Evolutionary conservation across 2,888 invertebrate genomes (phyloP).

Genomic region (Aphrophora alni): DNA sequence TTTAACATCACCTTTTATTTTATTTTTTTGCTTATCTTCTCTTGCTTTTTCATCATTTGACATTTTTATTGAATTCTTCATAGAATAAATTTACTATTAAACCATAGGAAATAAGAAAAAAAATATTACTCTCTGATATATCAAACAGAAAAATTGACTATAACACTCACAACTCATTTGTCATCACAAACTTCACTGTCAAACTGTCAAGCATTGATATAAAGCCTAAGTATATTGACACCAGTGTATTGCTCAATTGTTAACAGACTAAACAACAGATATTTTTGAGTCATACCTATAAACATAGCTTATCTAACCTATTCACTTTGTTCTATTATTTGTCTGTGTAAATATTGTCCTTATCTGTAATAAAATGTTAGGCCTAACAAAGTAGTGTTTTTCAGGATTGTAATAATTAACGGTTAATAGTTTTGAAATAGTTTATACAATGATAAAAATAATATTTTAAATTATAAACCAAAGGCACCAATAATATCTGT

Average conservation of each 20-base stretch:
- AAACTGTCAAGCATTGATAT: background rate
- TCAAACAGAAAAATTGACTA: too few species aligned
- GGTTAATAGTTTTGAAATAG: too few species aligned
- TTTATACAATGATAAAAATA: too few species aligned
- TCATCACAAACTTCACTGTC: too few species aligned
- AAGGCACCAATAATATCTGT: too few species aligned
- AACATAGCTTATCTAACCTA: background rate
- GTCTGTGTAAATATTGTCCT: background rate
- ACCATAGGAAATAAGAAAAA: too few species aligned
- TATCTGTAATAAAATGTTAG: background rate
- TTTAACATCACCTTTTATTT: background rate
- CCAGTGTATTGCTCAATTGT: background rate
- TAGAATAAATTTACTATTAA: background rate
- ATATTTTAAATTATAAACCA: too few species aligned
- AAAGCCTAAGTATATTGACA: background rate
- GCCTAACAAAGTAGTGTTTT: too few species aligned
- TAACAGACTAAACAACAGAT: background rate
- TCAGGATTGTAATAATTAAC: too few species aligned
- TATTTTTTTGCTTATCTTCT: background rate
- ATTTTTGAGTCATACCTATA: background rate
- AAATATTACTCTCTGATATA: too few species aligned
- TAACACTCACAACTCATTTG: too few species aligned
- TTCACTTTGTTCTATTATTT: background rate
- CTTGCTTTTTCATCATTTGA: background rate
- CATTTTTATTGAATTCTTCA: background rate